Conservation (phyloP, 1,140 invertebrate genomes). For the Doryteuthis pealeii region DNA sequence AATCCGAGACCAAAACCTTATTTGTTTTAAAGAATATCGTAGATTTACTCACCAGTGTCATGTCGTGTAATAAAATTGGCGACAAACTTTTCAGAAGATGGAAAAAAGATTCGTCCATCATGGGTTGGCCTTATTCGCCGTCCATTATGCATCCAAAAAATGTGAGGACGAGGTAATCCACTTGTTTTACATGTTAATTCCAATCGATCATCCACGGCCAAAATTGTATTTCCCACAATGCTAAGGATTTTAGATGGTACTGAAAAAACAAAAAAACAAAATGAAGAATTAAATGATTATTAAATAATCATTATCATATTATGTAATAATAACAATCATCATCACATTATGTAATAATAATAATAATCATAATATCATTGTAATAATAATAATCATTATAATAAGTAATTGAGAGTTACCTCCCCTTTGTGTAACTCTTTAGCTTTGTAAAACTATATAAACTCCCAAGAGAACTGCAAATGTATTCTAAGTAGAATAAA, state of each 20-base stretch:
- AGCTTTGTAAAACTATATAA: too few relatives aligned
- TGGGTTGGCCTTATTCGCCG: slow-evolving; percentile 11
- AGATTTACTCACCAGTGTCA: slow-evolving; percentile 27
- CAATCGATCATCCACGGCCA: slow-evolving; percentile 22
- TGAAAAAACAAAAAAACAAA: slow-evolving; percentile 12
- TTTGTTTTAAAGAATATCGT: neutral
- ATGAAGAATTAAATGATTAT: too few relatives aligned
- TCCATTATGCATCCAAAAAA: slow-evolving; percentile 29
- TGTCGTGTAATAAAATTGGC: slow-evolving; percentile 24
- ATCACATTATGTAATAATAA: too few relatives aligned
- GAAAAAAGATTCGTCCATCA: slow-evolving; percentile 32
- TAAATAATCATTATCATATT: too few relatives aligned
- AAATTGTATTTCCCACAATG: slow-evolving; percentile 28
- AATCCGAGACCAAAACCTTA: too few relatives aligned
- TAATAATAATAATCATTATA: too few relatives aligned
- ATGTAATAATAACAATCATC: too few relatives aligned
- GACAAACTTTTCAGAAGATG: slow-evolving; percentile 21
- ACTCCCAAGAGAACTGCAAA: too few relatives aligned
- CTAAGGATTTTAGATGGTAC: slow-evolving; percentile 24
- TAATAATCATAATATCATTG: too few relatives aligned
- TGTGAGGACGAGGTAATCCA: slow-evolving; percentile 28
- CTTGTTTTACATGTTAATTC: slow-evolving; percentile 27
- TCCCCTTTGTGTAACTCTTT: too few relatives aligned
- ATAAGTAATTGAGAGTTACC: too few relatives aligned
- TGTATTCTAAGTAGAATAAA: too few relatives aligned